Conservation (phyloP, 2,113 vertebrate species). For the Circaetus gallicus region DNA sequence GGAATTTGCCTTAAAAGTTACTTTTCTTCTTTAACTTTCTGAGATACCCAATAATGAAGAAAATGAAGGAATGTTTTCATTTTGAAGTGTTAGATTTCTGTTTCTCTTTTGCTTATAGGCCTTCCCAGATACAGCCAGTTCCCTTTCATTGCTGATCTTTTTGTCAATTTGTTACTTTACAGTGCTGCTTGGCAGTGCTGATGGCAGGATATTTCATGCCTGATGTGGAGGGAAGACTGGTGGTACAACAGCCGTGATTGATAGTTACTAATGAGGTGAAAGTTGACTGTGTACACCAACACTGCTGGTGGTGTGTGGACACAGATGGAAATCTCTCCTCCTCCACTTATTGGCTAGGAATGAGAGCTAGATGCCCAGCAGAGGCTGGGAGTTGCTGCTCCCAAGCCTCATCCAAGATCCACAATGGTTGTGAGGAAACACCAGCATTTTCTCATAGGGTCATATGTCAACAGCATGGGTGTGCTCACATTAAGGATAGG, state of each 20-base stretch:
- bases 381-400: background rate
- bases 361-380: background rate
- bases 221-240: background rate
- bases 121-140: background rate
- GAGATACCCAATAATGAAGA: background rate
- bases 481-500: background rate
- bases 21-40: background rate
- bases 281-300: background rate
- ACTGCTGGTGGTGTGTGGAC: background rate
- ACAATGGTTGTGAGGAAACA: background rate
- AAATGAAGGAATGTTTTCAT: background rate
- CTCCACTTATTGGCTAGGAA: background rate
- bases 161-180: background rate
- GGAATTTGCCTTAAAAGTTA: background rate
- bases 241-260: background rate
- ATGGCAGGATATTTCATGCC: background rate
- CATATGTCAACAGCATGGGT: background rate
- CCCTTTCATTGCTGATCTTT: background rate
- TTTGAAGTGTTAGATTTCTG: background rate
- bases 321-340: background rate
- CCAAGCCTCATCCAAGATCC: background rate
- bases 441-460: background rate
- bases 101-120: background rate
- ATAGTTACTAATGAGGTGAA: background rate
- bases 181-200: background rate